Conservation (phyloP, 2,113 vertebrate genomes). For the Mungos mungo region DNA sequence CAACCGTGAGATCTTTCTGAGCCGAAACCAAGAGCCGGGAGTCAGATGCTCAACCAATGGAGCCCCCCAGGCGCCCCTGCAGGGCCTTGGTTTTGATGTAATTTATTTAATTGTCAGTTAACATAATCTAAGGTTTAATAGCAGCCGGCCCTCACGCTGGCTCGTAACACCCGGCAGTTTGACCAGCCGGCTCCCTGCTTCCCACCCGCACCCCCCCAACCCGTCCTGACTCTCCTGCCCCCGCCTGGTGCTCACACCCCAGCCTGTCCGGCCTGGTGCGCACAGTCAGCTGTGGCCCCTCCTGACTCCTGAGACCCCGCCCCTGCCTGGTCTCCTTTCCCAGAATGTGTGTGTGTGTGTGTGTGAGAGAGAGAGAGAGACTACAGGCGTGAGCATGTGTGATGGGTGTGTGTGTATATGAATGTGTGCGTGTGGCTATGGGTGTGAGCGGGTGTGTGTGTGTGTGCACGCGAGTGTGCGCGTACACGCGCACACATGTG, state of each 20-base stretch:
- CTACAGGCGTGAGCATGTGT: too few relatives aligned
- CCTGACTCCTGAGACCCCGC: too few relatives aligned
- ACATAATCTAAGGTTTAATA: neutral
- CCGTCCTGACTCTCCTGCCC: neutral
- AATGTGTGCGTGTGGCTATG: neutral
- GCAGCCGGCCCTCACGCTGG: neutral
- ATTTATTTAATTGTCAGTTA: neutral
- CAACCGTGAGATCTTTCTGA: too few relatives aligned
- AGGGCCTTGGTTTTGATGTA: neutral
- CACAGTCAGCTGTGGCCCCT: too few relatives aligned
- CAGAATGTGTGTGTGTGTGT: neutral
- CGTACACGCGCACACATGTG: neutral
- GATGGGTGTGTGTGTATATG: neutral
- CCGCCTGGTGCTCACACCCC: neutral
- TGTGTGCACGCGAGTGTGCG: too few relatives aligned
- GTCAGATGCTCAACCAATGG: too few relatives aligned
- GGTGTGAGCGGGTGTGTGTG: fast-evolving
- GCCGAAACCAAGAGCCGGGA: too few relatives aligned
- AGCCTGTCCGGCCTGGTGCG: neutral
- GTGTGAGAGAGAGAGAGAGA: too few relatives aligned
- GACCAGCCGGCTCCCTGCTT: neutral
- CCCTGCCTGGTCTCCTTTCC: too few relatives aligned
- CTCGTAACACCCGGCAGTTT: neutral
- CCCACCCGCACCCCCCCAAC: too few relatives aligned
- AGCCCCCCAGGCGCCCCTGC: too few relatives aligned